phyloP scores from a whole-genome alignment of 2,888 invertebrate species.

The Eubasilissa splendida region DNA sequence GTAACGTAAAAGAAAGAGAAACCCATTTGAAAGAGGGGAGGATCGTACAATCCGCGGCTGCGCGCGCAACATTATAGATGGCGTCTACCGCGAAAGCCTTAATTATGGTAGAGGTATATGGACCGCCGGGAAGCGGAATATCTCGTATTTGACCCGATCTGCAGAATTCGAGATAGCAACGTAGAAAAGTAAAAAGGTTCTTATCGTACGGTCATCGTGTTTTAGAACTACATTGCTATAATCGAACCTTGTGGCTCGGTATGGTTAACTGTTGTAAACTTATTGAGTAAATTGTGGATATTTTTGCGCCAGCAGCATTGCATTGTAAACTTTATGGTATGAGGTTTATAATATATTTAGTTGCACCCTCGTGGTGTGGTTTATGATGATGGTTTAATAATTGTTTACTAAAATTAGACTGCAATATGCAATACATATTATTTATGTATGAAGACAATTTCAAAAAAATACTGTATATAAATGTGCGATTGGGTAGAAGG shows the following conservation, averaged over 20 bases:
- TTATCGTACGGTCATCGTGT: background rate
- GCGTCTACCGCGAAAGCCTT: constrained; percentile 45
- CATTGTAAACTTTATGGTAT: constrained; percentile 28
- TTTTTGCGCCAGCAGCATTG: constrained; percentile 27
- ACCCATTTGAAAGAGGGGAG: constrained; percentile 2
- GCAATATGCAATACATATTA: too few relatives aligned
- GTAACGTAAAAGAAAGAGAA: constrained; percentile 13
- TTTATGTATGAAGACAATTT: too few relatives aligned
- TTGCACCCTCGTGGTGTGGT: background rate
- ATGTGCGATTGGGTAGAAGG: too few relatives aligned
- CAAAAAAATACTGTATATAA: too few relatives aligned
- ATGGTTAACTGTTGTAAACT: background rate
- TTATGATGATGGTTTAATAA: background rate
- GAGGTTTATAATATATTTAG: constrained; percentile 34
- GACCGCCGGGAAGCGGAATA: constrained; percentile 39
- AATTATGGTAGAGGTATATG: constrained; percentile 35
- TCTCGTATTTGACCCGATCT: constrained; percentile 2
- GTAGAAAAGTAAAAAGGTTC: background rate
- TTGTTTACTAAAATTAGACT: too few relatives aligned
- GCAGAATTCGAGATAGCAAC: background rate
- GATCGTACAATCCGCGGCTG: constrained; percentile 1
- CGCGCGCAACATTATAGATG: constrained; percentile 30
- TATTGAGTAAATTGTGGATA: background rate
- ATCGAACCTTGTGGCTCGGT: too few relatives aligned
- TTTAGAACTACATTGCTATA: too few relatives aligned